These are phyloP conservation scores for Pilophorus perplexus DNA, from an alignment of 2,888 invertebrate genomes.

Conservation along the genomic window DNA sequence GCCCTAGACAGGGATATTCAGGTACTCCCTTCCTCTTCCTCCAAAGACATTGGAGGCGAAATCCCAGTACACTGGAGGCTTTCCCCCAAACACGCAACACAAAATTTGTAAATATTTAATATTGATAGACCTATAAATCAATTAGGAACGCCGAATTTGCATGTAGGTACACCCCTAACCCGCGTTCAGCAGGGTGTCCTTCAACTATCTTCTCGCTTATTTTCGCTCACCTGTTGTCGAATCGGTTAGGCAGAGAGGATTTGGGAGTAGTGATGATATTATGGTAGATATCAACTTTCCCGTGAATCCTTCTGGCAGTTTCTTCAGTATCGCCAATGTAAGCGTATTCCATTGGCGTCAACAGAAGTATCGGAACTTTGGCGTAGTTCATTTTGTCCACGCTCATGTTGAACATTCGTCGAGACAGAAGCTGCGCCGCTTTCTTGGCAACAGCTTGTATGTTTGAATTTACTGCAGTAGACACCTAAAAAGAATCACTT, in stretches of 20 bases:
- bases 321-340: conserved; percentile 30
- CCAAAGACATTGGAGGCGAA: no score
- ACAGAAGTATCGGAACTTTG: conserved; percentile 7
- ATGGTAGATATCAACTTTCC: conserved; percentile 28
- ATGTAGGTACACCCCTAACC: no score
- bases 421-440: conserved; percentile 16
- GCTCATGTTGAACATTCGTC: conserved; percentile 18
- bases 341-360: conserved; percentile 30
- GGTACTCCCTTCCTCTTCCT: no score
- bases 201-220: no score
- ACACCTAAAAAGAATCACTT: conserved; percentile 17
- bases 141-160: no score
- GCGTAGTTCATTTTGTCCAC: conserved; percentile 21
- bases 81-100: no score
- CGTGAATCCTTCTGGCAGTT: conserved; percentile 4
- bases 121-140: no score
- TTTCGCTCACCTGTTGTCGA: conserved; percentile 19
- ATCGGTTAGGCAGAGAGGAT: conserved; percentile 21
- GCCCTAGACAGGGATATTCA: no score
- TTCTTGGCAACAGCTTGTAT: conserved; percentile 23
- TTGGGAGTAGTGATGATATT: not conserved
- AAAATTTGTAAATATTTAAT: no score
- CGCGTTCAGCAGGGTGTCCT: no score
- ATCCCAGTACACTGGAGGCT: no score
- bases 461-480: conserved; percentile 20